Evolutionary conservation across 2,888 invertebrate genomes (phyloP).

Genomic region (Omphaloscelis lunosa): DNA sequence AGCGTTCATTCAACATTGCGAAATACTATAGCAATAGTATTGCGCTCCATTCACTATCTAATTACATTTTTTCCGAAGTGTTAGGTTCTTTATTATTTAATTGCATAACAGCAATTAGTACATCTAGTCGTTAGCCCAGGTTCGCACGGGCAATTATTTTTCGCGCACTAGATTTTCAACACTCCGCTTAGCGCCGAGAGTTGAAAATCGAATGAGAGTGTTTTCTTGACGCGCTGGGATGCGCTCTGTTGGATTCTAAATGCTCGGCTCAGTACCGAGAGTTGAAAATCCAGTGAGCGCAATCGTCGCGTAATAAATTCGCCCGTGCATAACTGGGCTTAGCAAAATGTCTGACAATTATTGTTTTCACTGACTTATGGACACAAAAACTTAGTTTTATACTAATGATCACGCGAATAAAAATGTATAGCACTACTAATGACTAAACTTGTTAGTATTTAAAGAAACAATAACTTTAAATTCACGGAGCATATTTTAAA

Average conservation of each 20-base stretch:
- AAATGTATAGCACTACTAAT: neutral
- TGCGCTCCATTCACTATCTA: conserved; percentile 23
- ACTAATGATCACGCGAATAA: neutral
- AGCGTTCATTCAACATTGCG: conserved; percentile 40
- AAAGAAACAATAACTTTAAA: neutral
- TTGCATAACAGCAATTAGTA: conserved; percentile 43
- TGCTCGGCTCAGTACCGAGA: neutral
- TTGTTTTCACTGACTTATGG: conserved; percentile 7
- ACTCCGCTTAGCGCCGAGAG: neutral
- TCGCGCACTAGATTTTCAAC: neutral
- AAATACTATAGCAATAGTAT: conserved; percentile 37
- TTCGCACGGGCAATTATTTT: neutral
- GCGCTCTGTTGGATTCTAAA: neutral
- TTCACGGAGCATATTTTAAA: neutral
- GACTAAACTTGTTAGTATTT: neutral
- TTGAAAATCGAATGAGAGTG: neutral
- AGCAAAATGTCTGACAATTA: conserved; percentile 7
- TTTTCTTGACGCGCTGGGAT: too few species aligned
- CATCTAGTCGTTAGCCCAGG: neutral
- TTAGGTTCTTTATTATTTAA: conserved; percentile 3
- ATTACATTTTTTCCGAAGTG: conserved; percentile 13
- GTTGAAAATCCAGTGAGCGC: neutral
- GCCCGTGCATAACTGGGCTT: neutral
- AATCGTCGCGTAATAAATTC: neutral
- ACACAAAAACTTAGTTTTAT: neutral